Base-by-base conservation (phyloP, 2,113 vertebrate species). In the Prunella himalayana region DNA sequence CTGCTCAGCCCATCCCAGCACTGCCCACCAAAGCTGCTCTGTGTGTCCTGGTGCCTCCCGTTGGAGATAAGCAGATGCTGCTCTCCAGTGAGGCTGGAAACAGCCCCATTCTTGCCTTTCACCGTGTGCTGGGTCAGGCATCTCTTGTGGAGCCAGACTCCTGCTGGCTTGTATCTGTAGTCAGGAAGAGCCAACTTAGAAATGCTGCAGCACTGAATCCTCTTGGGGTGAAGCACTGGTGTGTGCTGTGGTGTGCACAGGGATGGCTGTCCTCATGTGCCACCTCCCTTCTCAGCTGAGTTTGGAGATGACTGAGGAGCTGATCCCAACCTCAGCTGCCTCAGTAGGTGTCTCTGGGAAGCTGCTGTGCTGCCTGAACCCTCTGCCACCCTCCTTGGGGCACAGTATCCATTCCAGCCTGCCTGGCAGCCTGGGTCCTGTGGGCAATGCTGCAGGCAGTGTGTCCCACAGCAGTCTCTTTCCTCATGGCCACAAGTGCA, bases 41-140 rank as follows among this genome's bases (percentile, higher is more conserved):
- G 24, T 0, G 0, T 37, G 44, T 71, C 80, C 69, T 0, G 0
- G 33, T 79, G 49, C 80, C 73, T 81, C 65, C 90, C 5, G 0
- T 59, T 83, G 47, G 64, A 71, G 51, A 86, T 28, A 7, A 83
- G 44, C 91, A 93, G 91, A 78, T 90, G 92, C 84, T 95, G 39
- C 41, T 86, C 64, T 68, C 86, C 56, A 27, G 44, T 30, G 31
- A 44, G 78, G 69, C 80, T 90, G 84, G 77, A 31, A 84, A 21
- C 9, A 4, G 1, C 60, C 54, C 64, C 33, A 0, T 56, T 49
- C 44, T 39, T 5, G 2, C 44, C 37, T 73, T 86, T 47, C 1
- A 0, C 41, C 2, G 0, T 56, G 35, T 24, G 44, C 70, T 60
- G 66, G 56, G 39, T 39, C 7, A 4, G 50, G 42, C 66, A 20